Evolutionary conservation across 2,113 vertebrate genomes (phyloP).

Genomic region (Meriones unguiculatus): DNA sequence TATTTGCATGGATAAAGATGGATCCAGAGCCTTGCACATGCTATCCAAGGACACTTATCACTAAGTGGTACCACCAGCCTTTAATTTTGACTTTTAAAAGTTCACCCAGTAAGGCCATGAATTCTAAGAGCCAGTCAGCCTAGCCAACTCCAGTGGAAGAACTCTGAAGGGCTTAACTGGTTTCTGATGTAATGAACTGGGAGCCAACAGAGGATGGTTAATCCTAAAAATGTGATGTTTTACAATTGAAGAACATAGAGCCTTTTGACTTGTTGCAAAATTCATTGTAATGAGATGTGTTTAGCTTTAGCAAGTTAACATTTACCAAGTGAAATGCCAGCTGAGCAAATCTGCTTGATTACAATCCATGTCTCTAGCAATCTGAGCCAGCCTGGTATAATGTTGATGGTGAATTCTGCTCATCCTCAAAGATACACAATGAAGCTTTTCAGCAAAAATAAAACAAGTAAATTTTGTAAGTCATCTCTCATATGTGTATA

Average conservation of each 20-base stretch:
- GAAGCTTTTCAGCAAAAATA: constrained; percentile 18
- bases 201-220: not conserved
- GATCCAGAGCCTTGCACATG: not conserved
- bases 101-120: not conserved
- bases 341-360: constrained; percentile 33
- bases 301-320: constrained; percentile 38
- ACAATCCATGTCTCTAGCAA: constrained; percentile 10
- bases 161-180: not conserved
- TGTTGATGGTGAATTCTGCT: constrained; percentile 12
- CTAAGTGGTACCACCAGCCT: not conserved
- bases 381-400: not conserved
- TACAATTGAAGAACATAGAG: constrained; percentile 45
- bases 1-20: not conserved
- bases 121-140: constrained; percentile 27
- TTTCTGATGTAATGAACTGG: constrained; percentile 25
- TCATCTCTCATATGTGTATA: not conserved
- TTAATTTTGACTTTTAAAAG: constrained; percentile 33
- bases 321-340: constrained; percentile 59
- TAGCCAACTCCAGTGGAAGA: not conserved
- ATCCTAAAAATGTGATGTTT: constrained; percentile 40
- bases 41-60: not conserved
- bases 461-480: constrained; percentile 21
- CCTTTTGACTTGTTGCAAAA: constrained; percentile 47
- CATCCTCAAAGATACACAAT: constrained; percentile 14
- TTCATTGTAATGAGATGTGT: constrained; percentile 33